Conservation (phyloP, 2,113 vertebrate species). For the Lichenostomus cassidix region DNA sequence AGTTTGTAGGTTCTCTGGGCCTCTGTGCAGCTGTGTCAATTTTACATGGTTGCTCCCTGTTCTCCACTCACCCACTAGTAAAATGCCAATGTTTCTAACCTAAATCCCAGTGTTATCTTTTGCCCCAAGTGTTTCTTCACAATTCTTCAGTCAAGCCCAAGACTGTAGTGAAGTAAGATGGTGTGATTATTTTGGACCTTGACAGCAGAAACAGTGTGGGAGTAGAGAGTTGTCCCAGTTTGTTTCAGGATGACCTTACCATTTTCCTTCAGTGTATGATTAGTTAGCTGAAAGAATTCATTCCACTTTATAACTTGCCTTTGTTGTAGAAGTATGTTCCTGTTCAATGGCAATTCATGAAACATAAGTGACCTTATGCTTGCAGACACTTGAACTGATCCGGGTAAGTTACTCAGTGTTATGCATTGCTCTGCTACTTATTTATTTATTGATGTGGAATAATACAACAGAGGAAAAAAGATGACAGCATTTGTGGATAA, state of each 20-base stretch:
- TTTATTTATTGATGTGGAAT: conserved; percentile 13
- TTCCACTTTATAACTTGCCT: neutral
- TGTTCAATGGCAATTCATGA: neutral
- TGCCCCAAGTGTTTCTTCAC: neutral
- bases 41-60: neutral
- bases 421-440: neutral
- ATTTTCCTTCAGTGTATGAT: neutral
- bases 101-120: neutral
- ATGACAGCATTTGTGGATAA: neutral
- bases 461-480: neutral
- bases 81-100: neutral
- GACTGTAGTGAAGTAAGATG: neutral
- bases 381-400: neutral
- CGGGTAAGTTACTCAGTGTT: neutral
- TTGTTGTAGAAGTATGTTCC: neutral
- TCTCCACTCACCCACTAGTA: neutral
- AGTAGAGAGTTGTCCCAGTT: neutral
- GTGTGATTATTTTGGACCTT: neutral
- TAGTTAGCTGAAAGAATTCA: neutral
- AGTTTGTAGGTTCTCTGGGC: neutral
- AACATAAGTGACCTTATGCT: neutral
- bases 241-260: neutral
- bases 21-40: neutral
- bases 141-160: neutral
- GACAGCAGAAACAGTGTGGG: neutral